Evolutionary conservation across 2,797 vertebrate species (phyloP).

Genomic region (Propithecus deckenii): DNA sequence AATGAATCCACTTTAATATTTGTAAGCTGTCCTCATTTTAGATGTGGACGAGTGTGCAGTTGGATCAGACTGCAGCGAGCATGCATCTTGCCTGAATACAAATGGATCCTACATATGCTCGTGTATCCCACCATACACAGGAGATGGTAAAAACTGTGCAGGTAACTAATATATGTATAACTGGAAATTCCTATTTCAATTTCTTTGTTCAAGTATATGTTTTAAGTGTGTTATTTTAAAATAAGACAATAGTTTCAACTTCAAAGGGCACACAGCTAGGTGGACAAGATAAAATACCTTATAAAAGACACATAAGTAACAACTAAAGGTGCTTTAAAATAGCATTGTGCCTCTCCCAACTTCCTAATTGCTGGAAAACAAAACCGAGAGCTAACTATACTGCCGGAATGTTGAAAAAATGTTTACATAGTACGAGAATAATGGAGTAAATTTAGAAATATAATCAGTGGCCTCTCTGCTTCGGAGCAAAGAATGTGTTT

Average conservation of each 20-base stretch:
- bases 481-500: neutral
- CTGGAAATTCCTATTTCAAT: neutral
- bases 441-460: neutral
- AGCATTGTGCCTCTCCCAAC: neutral
- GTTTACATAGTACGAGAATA: neutral
- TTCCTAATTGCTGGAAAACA: neutral
- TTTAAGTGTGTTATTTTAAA: neutral
- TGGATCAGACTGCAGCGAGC: slow-evolving; percentile 93
- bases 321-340: neutral
- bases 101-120: slow-evolving; percentile 95
- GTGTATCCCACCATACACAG: slow-evolving; percentile 92
- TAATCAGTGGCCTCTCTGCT: neutral
- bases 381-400: neutral
- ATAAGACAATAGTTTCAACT: neutral
- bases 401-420: neutral
- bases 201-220: neutral
- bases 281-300: neutral
- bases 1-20: neutral
- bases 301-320: neutral
- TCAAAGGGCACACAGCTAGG: neutral
- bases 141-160: slow-evolving; percentile 96
- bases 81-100: slow-evolving; percentile 95
- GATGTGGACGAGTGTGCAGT: slow-evolving; percentile 98
- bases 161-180: slow-evolving; percentile 84
- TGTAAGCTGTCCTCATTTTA: slow-evolving; percentile 73